Evolutionary conservation across 1,140 invertebrate species (phyloP), one percentile per base, ranked within the genome.

Genomic region (Nasonia longicornis): DNA sequence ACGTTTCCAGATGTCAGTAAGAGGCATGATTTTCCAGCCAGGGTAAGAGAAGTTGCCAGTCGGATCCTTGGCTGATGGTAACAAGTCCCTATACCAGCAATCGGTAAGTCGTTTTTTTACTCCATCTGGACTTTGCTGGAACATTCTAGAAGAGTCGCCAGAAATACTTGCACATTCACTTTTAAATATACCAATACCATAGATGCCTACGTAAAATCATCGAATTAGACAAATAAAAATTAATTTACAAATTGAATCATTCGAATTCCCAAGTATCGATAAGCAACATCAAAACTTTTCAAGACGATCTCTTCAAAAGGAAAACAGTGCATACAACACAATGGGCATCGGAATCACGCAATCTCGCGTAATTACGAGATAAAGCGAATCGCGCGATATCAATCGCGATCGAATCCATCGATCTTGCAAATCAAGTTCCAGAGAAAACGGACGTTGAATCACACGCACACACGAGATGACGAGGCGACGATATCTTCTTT

Each of bases 121-220:
- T 7, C 75, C 7, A 29, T 4, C 1, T 71, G 72, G 16, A 20
- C 11, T 52, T 58, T 48, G 35, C 64, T 45, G 52, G 72, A 80
- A 80, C 38, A 69, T 80, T 80, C 79, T 48, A 73, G 58, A 75
- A 75, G 26, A 63, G 20, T 67, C 3, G 0, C 70, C 22, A 42
- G 42, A 16, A 26, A 67, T 67, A 67, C 22, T 26, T 26, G 26
- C 64, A 29, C n/a, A 67, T n/a, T 20, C 20, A 58, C 52, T 42
- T 42, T 8, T 10, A 42, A 42, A 42, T 42, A 8, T 8, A 42
- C 10, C 8, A 8, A 42, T 42, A 42, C 6, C 1, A 42, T 10
- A 42, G 4, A 42, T 1, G 38, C 8, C 10, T 42, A 7, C 38
- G 38, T 42, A 42, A 42, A 42, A 42, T 42, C 38, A 42, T 42